These are phyloP conservation scores for Tinea pellionella DNA, from an alignment of 2,888 invertebrate species.

Conservation along the genomic window DNA sequence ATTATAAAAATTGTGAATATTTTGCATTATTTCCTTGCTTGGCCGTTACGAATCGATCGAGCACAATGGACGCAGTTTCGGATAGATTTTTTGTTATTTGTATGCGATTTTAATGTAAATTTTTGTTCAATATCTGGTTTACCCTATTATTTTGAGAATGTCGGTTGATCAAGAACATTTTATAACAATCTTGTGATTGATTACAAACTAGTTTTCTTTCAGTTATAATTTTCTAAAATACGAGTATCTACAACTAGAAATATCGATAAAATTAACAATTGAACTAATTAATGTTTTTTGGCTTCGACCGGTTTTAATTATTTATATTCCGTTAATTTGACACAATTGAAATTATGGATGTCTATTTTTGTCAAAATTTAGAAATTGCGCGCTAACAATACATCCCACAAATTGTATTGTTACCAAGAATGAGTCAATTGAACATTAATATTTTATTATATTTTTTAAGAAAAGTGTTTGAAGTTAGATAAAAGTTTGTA, in stretches of 20 bases:
- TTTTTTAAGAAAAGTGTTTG: not conserved
- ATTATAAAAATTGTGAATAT: slow-evolving; percentile 66
- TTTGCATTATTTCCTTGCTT: slow-evolving; percentile 60
- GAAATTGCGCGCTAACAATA: not conserved
- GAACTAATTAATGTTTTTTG: slow-evolving; percentile 35
- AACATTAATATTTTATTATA: not conserved
- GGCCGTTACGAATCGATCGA: slow-evolving; percentile 68
- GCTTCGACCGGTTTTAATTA: not conserved
- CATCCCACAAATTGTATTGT: not conserved
- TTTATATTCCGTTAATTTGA: not conserved
- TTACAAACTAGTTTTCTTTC: slow-evolving; percentile 61
- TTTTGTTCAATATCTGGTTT: slow-evolving; percentile 55
- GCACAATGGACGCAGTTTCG: slow-evolving; percentile 60
- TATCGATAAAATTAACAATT: slow-evolving; percentile 22
- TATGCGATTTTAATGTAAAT: slow-evolving; percentile 63
- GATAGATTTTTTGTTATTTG: slow-evolving; percentile 51
- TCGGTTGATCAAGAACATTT: slow-evolving; percentile 52
- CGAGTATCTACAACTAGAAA: too few species aligned
- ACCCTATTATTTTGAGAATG: slow-evolving; percentile 41
- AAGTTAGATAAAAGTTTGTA: not conserved
- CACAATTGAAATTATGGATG: not conserved
- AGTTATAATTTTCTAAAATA: slow-evolving; percentile 37
- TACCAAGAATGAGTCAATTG: not conserved
- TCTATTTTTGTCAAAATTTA: not conserved
- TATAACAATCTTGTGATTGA: slow-evolving; percentile 66